phyloP scores from a whole-genome alignment of 2,797 vertebrate genomes.

The Malurus splendens region DNA sequence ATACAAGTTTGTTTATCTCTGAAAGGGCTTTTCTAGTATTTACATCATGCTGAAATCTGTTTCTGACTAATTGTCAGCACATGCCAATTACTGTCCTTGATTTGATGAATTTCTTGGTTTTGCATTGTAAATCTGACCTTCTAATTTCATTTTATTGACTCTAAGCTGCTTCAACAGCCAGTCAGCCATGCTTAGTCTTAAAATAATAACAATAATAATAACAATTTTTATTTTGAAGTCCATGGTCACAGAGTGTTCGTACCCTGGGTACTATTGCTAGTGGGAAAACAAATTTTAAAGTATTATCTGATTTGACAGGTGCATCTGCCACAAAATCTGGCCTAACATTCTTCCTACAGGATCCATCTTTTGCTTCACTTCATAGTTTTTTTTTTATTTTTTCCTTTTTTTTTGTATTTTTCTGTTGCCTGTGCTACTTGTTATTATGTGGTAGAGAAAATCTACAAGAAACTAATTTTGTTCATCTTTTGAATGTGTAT shows the following conservation, averaged over 20 bases:
- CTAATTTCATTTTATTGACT: constrained; percentile 3
- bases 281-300: background rate
- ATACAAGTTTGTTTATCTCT: background rate
- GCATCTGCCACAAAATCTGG: constrained; percentile 30
- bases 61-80: background rate
- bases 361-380: background rate
- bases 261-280: background rate
- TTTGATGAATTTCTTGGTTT: background rate
- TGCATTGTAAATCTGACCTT: constrained; percentile 2
- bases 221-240: background rate
- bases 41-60: background rate
- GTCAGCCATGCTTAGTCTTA: background rate
- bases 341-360: background rate
- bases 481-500: background rate
- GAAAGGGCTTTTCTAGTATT: constrained; percentile 4
- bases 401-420: background rate
- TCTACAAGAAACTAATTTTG: background rate
- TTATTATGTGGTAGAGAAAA: background rate
- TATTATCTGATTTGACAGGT: background rate
- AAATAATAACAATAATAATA: background rate
- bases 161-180: constrained; percentile 16
- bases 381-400: background rate
- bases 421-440: background rate
- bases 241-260: background rate
- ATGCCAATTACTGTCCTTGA: background rate